phyloP scores from a whole-genome alignment of 2,797 vertebrate genomes.

The Graptemys geographica region DNA sequence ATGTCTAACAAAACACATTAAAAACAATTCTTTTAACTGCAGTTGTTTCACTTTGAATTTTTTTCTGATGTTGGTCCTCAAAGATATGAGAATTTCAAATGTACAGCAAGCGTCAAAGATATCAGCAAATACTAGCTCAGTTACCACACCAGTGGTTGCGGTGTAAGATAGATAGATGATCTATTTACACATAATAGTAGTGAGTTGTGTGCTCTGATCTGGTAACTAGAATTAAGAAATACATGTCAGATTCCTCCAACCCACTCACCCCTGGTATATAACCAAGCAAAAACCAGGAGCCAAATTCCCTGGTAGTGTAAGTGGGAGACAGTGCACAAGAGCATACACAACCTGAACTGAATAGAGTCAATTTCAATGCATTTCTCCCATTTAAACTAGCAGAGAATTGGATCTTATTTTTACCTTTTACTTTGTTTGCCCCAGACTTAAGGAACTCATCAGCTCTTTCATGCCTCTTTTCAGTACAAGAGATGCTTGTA shows the following conservation, averaged over 20 bases:
- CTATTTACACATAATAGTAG: neutral
- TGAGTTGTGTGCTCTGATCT: neutral
- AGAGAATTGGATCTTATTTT: neutral
- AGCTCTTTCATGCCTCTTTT: neutral
- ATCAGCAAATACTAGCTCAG: neutral
- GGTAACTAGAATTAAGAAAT: neutral
- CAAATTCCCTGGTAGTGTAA: neutral
- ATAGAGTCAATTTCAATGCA: neutral
- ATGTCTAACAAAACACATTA: neutral
- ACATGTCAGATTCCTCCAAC: neutral
- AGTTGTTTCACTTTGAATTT: neutral
- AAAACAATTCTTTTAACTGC: neutral
- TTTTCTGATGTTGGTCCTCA: neutral
- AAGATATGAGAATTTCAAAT: neutral
- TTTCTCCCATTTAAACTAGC: neutral
- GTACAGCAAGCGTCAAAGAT: neutral
- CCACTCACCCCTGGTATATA: neutral
- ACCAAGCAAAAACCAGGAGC: neutral
- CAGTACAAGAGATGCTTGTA: neutral
- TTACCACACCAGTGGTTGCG: neutral
- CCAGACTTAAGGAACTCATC: neutral
- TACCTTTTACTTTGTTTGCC: neutral
- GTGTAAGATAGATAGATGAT: neutral
- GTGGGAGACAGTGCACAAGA: neutral
- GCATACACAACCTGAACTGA: neutral